Evolutionary conservation across 2,797 vertebrate species (phyloP), one percentile per base, ranked within the genome.

Genomic region (Eulemur mongoz): DNA sequence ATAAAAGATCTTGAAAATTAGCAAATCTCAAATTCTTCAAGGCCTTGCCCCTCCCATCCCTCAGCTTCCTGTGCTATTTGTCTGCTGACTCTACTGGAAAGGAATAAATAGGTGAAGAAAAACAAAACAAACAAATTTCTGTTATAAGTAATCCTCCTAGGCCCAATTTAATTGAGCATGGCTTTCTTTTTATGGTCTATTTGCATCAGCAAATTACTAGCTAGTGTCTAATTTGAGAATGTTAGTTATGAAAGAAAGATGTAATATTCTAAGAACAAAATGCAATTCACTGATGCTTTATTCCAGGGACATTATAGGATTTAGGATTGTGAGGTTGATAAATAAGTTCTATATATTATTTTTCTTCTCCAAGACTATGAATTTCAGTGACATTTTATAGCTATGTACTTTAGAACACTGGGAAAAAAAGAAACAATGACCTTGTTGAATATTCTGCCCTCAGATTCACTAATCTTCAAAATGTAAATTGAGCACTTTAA

Each of bases 151-250:
- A 96, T 78, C 38, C 25, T 85, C 22, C 81, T 88, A 69, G 81
- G 27, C 15, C 78, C 73, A 85, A 22, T 65, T 57, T 76, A 93
- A 94, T 82, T 76, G 89, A 91, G 40, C 25, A 82, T 57, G 35
- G 20, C 69, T 89, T 97, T 52, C 38, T 88, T 95, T 96, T 85
- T 80, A 73, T 73, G 94, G 90, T 67, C 52, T 92, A 10, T 91
- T 96, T 92, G 25, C 82, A 82, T 90, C 54, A 35, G 69, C 38
- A 93, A 84, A 92, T 94, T 93, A 91, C 87, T 32, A 92, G 72
- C 76, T 93, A 63, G 35, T 70, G 27, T 78, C 89, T 94, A 94
- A 97, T 96, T 94, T 94, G 35, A 95, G 59, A 85, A 82, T 94
- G 78, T 89, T 97, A 86, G 57, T 92, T 96, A 72, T 45, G 38